Evolutionary conservation across 1,140 invertebrate species (phyloP).

Genomic region (Aphelinus atriplicis): DNA sequence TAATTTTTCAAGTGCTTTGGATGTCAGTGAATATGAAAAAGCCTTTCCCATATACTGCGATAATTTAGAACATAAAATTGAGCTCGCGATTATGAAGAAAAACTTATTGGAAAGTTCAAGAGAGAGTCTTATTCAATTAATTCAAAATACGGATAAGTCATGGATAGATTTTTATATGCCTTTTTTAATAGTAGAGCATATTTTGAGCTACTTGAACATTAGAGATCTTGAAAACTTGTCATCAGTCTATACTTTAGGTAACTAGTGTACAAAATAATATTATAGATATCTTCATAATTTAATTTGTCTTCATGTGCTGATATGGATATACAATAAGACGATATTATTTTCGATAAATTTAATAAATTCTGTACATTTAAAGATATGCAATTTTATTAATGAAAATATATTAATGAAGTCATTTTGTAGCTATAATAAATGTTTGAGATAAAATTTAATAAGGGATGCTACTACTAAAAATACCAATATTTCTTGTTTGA

Average conservation of each 20-base stretch:
- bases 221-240: constrained; percentile 13
- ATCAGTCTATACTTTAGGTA: background rate
- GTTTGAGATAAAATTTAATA: too few relatives aligned
- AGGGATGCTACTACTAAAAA: too few relatives aligned
- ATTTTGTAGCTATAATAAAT: too few relatives aligned
- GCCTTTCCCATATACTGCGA: constrained; percentile 2
- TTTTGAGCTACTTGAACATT: constrained; percentile 11
- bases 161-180: constrained; percentile 10
- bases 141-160: constrained; percentile 4
- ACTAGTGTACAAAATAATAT: background rate
- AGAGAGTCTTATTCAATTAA: background rate
- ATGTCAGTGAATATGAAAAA: background rate
- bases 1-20: background rate
- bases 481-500: too few relatives aligned
- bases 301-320: background rate
- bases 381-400: too few relatives aligned
- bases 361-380: too few relatives aligned
- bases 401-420: too few relatives aligned
- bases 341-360: too few relatives aligned
- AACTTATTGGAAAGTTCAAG: background rate
- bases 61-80: background rate
- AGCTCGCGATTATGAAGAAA: background rate
- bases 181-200: constrained; percentile 2
- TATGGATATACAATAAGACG: too few relatives aligned
- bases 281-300: constrained; percentile 1